A percentile compares a stretch with the other conserved stretches of the same genome.
These are phyloP conservation scores for Punctoribates punctum DNA, from an alignment of 2,888 invertebrate genomes.

Conservation along the genomic window DNA sequence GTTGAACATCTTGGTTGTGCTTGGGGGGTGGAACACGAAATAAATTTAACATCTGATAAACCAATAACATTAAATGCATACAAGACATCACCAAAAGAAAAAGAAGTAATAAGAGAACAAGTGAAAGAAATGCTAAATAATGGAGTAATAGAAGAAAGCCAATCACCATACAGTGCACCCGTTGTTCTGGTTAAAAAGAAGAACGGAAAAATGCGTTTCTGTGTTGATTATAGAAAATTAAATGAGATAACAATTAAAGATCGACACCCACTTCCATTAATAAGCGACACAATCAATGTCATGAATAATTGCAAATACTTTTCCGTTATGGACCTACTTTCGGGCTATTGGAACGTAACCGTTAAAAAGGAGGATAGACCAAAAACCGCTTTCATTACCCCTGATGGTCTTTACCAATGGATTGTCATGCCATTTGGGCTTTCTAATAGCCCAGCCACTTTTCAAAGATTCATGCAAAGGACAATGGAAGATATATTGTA, in stretches of 20 bases:
- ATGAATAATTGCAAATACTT: slow-evolving; percentile 25
- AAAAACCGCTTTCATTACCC: slow-evolving; percentile 42
- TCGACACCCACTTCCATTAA: slow-evolving; percentile 45
- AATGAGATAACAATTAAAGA: slow-evolving; percentile 30
- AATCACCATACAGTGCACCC: slow-evolving; percentile 15
- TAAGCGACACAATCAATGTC: not conserved
- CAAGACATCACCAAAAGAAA: not conserved
- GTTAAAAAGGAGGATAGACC: slow-evolving; percentile 20
- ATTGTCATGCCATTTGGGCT: slow-evolving; percentile 43
- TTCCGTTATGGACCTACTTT: slow-evolving; percentile 26
- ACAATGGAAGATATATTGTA: slow-evolving; percentile 46
- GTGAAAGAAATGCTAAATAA: not conserved
- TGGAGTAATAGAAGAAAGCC: not conserved
- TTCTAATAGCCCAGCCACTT: slow-evolving; percentile 33
- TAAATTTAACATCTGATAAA: not conserved
- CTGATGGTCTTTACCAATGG: slow-evolving; percentile 39
- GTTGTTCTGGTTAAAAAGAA: slow-evolving; percentile 33
- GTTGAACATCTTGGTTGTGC: not conserved
- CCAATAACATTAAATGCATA: not conserved
- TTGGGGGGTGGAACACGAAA: not conserved
- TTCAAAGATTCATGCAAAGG: slow-evolving; percentile 48
- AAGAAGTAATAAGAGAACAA: not conserved
- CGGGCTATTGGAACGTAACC: slow-evolving; percentile 31
- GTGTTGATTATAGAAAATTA: slow-evolving; percentile 34
- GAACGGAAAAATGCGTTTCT: slow-evolving; percentile 14